Base-by-base conservation (phyloP, 2,113 vertebrate genomes). In the Calypte anna region DNA sequence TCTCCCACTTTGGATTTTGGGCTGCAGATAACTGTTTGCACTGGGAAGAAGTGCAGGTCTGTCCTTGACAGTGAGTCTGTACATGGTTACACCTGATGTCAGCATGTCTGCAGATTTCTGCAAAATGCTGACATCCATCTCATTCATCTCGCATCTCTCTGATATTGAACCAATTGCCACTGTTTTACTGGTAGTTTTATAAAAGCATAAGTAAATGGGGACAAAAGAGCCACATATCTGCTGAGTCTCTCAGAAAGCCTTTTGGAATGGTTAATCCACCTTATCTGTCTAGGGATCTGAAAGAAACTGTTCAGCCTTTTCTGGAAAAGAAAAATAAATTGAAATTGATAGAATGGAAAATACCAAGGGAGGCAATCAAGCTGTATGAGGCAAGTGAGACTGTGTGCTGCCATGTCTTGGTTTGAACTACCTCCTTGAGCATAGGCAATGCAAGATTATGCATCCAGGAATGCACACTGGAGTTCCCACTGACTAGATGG, bases 391-490 rank as follows among this genome's bases (percentile, higher is more conserved):
- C 22, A 62, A 66, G 31, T 62, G 12, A 61, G 27, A 27, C 10
- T 44, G 18, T 20, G 20, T 19, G 5, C 3, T 73, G 20, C 24
- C 9, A 6, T 24, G 51, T 31, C 19, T 53, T 72, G 31, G 28
- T 64, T 64, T 43, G 36, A 67, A 6, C 9, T 36, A 36, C 12
- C 6, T 17, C 50, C 78, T 8, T 8, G 1, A 90, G 33, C 59
- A 48, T 0, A 24, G 66, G 13, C 30, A 58, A 20, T 16, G 24
- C 38, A 24, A 33, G 31, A 17, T 22, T 48, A 4, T 14, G 4
- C 27, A 20, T 8, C 58, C 27, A 58, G 33, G 15, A 74, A 13
- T 2, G 9, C n/a, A 36, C 9, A 20, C 2, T 1, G 0, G 25
- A 9, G 7, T 2, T 86, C 43, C 59, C 3, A 1, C 21, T 27